Percentiles rank a stretch among this genome's conserved stretches.
Evolutionary conservation across 1,140 invertebrate genomes (phyloP).

Genomic region (Calycopis cecrops): DNA sequence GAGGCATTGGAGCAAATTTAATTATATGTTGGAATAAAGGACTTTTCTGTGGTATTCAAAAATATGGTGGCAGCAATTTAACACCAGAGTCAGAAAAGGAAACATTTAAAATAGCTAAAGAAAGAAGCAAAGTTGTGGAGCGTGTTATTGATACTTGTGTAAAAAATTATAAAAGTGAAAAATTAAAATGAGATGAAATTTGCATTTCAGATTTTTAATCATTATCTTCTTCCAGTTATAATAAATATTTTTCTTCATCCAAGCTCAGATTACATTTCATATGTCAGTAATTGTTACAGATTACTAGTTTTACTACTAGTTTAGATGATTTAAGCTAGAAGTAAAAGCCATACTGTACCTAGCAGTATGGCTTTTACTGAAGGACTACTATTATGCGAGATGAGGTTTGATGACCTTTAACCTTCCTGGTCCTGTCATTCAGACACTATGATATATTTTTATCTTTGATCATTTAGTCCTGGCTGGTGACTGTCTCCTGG

Average conservation of each 20-base stretch:
- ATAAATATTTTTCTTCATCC: too few species aligned
- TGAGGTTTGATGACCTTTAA: too few species aligned
- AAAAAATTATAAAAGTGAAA: conserved; percentile 33
- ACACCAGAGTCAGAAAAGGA: conserved; percentile 46
- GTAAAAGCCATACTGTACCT: too few species aligned
- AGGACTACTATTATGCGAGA: too few species aligned
- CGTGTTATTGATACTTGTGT: conserved; percentile 54
- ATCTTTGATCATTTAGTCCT: too few species aligned
- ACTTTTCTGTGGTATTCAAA: conserved; percentile 50
- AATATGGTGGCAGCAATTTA: conserved; percentile 57
- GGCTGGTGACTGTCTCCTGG: too few species aligned
- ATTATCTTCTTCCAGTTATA: neutral
- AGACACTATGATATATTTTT: too few species aligned
- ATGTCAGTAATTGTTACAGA: neutral
- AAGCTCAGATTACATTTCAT: too few species aligned
- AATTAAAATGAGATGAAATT: conserved; percentile 27
- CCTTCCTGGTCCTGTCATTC: too few species aligned
- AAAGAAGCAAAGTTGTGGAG: conserved; percentile 48
- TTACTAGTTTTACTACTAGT: too few species aligned
- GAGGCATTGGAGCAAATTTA: conserved; percentile 53
- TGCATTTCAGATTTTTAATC: conserved; percentile 12
- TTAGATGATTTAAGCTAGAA: too few species aligned
- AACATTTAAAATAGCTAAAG: conserved; percentile 48
- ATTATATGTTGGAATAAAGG: conserved; percentile 56
- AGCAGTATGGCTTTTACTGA: too few species aligned